Conservation (phyloP, 2,113 vertebrate genomes). For the Girardinichthys multiradiatus region DNA sequence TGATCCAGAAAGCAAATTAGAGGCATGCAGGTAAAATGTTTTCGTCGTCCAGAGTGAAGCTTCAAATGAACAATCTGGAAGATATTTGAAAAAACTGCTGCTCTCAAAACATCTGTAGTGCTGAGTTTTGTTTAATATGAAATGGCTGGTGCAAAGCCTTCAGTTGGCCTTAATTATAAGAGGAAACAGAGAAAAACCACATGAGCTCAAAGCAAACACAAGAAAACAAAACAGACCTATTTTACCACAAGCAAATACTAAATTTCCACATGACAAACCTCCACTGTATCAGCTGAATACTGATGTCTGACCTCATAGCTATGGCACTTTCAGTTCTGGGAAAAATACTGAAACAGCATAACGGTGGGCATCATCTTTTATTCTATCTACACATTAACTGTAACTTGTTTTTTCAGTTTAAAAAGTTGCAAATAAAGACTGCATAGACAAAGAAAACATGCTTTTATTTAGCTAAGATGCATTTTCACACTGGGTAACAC, state of each 20-base stretch:
- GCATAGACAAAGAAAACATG: too few relatives aligned
- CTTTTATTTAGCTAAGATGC: background rate
- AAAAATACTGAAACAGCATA: background rate
- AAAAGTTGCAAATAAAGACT: too few relatives aligned
- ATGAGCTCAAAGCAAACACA: background rate
- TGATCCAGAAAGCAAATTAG: constrained; percentile 39
- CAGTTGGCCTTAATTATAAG: background rate
- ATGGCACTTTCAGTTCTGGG: background rate
- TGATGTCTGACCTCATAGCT: background rate
- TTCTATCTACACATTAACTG: background rate
- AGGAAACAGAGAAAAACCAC: background rate
- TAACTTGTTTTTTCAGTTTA: too few relatives aligned
- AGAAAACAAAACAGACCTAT: background rate
- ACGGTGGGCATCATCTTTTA: background rate
- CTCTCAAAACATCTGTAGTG: background rate
- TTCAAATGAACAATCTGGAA: constrained; percentile 16
- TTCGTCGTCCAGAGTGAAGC: constrained; percentile 12
- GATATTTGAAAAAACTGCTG: constrained; percentile 19
- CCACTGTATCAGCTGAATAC: background rate
- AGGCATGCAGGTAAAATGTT: constrained; percentile 3
- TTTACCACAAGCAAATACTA: background rate
- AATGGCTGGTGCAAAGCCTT: background rate
- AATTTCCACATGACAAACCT: background rate
- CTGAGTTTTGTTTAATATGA: constrained; percentile 22
- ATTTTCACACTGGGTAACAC: background rate